phyloP scores from a whole-genome alignment of 1,140 invertebrate genomes.

The Aphelinus atriplicis region DNA sequence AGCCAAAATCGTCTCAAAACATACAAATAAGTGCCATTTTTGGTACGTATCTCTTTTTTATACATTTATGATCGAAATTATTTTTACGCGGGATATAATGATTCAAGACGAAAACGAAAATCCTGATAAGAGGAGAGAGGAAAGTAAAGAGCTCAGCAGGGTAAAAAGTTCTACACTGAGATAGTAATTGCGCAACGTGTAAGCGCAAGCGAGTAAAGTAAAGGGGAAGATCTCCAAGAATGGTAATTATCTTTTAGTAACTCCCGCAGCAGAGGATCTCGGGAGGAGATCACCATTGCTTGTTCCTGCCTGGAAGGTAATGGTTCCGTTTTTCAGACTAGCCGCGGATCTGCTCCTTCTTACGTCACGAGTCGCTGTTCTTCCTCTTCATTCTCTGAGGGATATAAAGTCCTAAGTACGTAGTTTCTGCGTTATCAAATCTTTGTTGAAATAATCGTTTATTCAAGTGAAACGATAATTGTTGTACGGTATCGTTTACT shows the following conservation, averaged over 20 bases:
- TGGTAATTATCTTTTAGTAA: constrained; percentile 40
- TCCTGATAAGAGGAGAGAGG: background rate
- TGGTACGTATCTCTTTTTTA: no score
- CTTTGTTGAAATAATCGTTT: background rate
- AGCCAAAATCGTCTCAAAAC: no score
- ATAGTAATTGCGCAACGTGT: constrained; percentile 33
- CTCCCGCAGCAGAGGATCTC: constrained; percentile 18
- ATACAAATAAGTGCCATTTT: no score
- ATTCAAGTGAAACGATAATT: background rate
- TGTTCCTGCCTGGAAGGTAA: constrained; percentile 21
- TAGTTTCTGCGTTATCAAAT: background rate
- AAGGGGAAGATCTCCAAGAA: constrained; percentile 21
- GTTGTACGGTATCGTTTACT: no score
- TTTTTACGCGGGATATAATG: no score
- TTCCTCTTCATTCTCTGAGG: constrained; percentile 3
- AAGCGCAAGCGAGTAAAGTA: constrained; percentile 7
- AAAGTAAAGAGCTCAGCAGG: constrained; percentile 5
- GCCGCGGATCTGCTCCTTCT: constrained; percentile 2
- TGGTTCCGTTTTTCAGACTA: constrained; percentile 29
- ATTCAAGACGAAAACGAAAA: no score
- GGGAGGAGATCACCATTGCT: constrained; percentile 17
- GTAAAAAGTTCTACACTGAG: constrained; percentile 12
- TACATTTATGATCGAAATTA: no score
- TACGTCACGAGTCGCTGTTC: constrained; percentile 8
- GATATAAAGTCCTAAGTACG: background rate